A percentile compares a stretch with the other conserved stretches of the same genome.
phyloP scores from a whole-genome alignment of 2,888 invertebrate species.

The Melanostoma scalare region DNA sequence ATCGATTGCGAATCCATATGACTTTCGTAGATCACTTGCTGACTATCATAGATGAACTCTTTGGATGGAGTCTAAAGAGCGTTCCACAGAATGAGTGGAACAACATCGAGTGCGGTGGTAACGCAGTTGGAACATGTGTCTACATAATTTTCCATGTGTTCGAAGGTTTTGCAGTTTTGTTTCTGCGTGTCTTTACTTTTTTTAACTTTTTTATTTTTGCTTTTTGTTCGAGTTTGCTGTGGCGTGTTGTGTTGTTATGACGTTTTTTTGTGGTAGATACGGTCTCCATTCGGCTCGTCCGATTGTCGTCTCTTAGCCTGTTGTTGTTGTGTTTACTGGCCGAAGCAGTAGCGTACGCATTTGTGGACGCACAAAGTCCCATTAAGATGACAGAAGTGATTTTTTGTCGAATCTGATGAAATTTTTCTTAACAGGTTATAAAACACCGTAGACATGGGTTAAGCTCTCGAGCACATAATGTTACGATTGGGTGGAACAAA shows the following conservation, averaged over 20 bases:
- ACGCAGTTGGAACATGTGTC: constrained; percentile 70
- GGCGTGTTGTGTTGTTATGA: constrained; percentile 70
- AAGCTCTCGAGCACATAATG: constrained; percentile 66
- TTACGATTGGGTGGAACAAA: constrained; percentile 69
- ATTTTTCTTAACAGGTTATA: constrained; percentile 73
- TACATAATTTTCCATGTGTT: constrained; percentile 73
- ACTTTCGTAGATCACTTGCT: constrained; percentile 50
- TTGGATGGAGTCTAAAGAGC: constrained; percentile 14
- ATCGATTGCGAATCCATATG: constrained; percentile 68
- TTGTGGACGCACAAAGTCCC: constrained; percentile 62
- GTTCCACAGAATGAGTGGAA: constrained; percentile 9
- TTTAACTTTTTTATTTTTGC: not conserved
- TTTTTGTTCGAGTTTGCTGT: constrained; percentile 19
- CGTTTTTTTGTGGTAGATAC: constrained; percentile 54
- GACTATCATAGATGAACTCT: constrained; percentile 59
- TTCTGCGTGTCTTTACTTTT: constrained; percentile 3
- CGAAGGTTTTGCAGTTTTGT: constrained; percentile 62
- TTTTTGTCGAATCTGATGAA: constrained; percentile 66
- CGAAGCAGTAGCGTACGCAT: constrained; percentile 66
- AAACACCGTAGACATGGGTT: constrained; percentile 72
- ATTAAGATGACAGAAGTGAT: constrained; percentile 71
- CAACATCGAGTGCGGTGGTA: constrained; percentile 45
- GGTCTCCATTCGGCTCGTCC: constrained; percentile 61
- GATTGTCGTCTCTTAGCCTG: constrained; percentile 65
- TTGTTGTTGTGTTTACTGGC: constrained; percentile 54